Evolutionary conservation across 2,797 vertebrate genomes (phyloP).

Genomic region (Rhinogobio ventralis): DNA sequence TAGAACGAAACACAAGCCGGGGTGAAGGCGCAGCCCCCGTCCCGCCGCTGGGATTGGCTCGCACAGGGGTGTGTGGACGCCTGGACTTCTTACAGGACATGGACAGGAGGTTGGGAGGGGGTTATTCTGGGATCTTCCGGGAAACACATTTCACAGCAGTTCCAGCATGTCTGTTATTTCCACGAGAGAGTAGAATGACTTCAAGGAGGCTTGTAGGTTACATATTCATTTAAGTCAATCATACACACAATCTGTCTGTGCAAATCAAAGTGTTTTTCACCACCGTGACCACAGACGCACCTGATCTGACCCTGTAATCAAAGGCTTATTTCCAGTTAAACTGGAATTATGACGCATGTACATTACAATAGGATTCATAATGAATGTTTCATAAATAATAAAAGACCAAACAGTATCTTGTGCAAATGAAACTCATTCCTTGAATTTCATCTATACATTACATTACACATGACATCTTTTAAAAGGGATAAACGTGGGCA

Average conservation of each 20-base stretch:
- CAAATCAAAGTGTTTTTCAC: background rate
- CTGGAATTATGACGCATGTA: too few species aligned
- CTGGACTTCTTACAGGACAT: conserved; percentile 19
- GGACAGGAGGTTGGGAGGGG: conserved; percentile 5
- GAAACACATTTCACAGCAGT: conserved; percentile 43
- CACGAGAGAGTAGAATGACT: background rate
- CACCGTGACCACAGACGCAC: too few species aligned
- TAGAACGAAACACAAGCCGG: background rate
- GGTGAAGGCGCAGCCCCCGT: background rate
- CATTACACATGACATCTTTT: background rate
- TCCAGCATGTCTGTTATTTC: conserved; percentile 4
- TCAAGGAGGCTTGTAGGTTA: background rate
- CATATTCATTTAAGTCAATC: background rate
- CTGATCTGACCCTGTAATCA: background rate
- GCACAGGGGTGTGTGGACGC: conserved; percentile 59
- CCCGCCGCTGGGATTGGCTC: conserved; percentile 59
- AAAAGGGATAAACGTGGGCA: background rate
- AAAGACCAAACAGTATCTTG: background rate
- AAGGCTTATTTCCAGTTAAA: background rate
- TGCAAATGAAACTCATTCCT: background rate
- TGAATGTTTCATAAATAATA: background rate
- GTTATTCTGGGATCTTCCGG: conserved; percentile 51
- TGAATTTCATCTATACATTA: too few species aligned
- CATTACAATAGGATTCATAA: background rate
- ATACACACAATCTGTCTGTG: background rate